Evolutionary conservation across 2,113 vertebrate species (phyloP), one percentile per base, ranked within the genome.

Genomic region (Trichechus manatus): DNA sequence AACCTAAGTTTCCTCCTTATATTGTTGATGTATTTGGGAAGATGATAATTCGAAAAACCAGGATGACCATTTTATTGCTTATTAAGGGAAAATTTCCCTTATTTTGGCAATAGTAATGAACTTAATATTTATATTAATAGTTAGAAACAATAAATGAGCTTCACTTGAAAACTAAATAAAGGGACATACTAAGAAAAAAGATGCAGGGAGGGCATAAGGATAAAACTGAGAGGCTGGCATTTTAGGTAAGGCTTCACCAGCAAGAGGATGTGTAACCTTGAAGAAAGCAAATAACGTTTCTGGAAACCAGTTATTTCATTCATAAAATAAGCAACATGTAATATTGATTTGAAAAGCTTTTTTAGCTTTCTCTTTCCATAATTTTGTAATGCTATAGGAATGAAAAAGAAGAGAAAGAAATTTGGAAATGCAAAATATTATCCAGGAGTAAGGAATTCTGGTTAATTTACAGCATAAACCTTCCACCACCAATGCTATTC

Each of bases 341-440:
- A 92, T 14, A 25, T 68, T 9, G 8, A 79, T 89, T 93, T 85
- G 27, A 90, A 87, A 79, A 87, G 70, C 36, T 0, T 6, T 44
- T 87, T 97, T 86, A 78, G 89, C 82, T 77, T 53, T 92, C 25
- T 80, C 5, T 56, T 74, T 92, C 13, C 66, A 27, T 84, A 29
- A 87, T 83, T 97, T 94, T 94, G 14, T 75, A 78, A n/a, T 92
- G 78, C 4, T 29, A 22, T 92, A 85, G 6, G 14, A 42, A 56
- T 93, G 36, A 86, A 61, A 33, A 86, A 61, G 19, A 83, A 61
- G 59, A 94, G 14, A 91, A 88, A 92, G 39, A 84, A 84, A 78
- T 61, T 97, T 84, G 11, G 14, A 97, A 79, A 93, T 97, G 9
- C 78, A 84, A 93, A 79, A 50, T 93, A 39, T 63, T 95, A 64